These are phyloP conservation scores for Oryzias curvinotus DNA, from an alignment of 2,113 vertebrate species.

Conservation along the genomic window DNA sequence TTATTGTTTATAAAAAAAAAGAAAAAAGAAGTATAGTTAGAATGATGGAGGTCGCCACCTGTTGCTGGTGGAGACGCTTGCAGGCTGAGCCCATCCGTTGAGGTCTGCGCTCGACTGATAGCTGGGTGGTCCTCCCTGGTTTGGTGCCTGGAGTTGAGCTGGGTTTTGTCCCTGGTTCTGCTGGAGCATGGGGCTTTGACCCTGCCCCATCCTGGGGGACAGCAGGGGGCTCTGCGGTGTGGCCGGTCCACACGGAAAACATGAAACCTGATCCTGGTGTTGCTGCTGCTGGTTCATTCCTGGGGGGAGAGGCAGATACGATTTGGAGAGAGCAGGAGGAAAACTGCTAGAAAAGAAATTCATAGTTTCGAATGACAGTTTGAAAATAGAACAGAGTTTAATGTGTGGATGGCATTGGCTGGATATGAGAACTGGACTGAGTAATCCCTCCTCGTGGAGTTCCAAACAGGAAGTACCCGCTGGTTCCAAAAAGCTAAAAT, in stretches of 20 bases:
- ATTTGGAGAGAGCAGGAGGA: neutral
- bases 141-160: slow-evolving; percentile 63
- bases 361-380: neutral
- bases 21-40: no score
- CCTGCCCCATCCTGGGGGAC: slow-evolving; percentile 90
- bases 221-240: slow-evolving; percentile 92
- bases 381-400: no score
- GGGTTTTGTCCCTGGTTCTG: slow-evolving; percentile 77
- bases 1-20: no score
- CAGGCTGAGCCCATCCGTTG: slow-evolving; percentile 87
- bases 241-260: slow-evolving; percentile 84
- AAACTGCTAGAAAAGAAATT: neutral
- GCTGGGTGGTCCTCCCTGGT: slow-evolving; percentile 65
- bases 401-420: no score
- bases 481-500: no score
- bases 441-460: no score
- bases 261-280: slow-evolving; percentile 78
- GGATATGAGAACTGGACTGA: no score
- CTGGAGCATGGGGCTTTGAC: slow-evolving; percentile 91
- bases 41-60: slow-evolving; percentile 72
- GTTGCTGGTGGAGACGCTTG: slow-evolving; percentile 75
- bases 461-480: no score
- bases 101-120: slow-evolving; percentile 87
- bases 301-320: slow-evolving; percentile 38
- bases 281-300: slow-evolving; percentile 90